Base-by-base conservation (phyloP, 2,888 invertebrate genomes). In the Leuctra nigra region DNA sequence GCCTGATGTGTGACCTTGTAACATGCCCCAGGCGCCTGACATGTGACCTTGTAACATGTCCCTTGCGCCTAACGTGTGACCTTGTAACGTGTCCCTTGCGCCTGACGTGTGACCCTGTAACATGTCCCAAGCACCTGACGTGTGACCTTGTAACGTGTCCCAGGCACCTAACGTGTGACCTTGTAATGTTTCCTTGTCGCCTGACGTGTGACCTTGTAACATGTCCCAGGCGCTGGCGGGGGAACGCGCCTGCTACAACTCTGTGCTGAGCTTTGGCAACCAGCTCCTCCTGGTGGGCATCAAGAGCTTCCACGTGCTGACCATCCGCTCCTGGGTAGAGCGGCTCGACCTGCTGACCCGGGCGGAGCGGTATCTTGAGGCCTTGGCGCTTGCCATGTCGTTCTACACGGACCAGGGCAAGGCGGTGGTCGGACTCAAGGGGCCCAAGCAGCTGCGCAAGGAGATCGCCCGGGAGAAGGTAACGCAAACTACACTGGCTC, bases 191-290 rank as follows among this genome's bases (percentile, higher is more conserved):
- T n/a, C n/a, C n/a, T n/a, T n/a, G n/a, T n/a, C n/a, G n/a, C n/a
- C n/a, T n/a, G n/a, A n/a, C n/a, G n/a, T n/a, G n/a, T n/a, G n/a
- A n/a, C n/a, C n/a, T 29, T 29, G 6, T 29, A 6, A 29, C 11
- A 11, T 29, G 29, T 29, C 11, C 11, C 61, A 78, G 78, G 86
- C 86, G 0, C 72, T 82, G 60, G 86, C 86, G 54, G 88, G 83
- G 7, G 86, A 86, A 70, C 74, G 81, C 61, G 87, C 87, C 0
- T 87, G 87, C 67, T 87, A 86, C 68, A 85, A 86, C 68, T 85
- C 86, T 56, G 75, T 87, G 50, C 76, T 82, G 35, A 81, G 79
- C 63, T 80, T 81, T 66, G 82, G 82, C 41, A 82, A 81, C 58
- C 87, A 87, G 68, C 71, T 87, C 56, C 72, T 87, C 53, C 67